phyloP scores from a whole-genome alignment of 1,140 invertebrate genomes.

The Drosophila burlai region DNA sequence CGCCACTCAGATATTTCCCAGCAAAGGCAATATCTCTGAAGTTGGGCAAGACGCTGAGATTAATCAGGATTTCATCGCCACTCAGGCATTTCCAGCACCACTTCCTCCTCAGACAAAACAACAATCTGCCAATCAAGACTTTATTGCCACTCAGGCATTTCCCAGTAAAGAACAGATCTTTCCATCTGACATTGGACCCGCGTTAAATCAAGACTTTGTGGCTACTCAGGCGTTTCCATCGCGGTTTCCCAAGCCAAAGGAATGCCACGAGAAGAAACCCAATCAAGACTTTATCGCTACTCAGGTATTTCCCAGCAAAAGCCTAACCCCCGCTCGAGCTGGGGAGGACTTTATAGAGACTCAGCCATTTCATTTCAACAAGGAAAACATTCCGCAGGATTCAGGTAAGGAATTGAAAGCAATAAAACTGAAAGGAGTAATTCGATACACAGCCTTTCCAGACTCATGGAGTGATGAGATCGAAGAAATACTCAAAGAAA shows the following conservation, averaged over 20 bases:
- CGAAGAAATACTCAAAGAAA: slow-evolving; percentile 43
- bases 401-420: neutral
- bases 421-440: neutral
- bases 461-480: slow-evolving; percentile 29
- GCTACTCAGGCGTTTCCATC: neutral
- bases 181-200: neutral
- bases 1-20: slow-evolving; percentile 45
- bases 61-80: slow-evolving; percentile 31
- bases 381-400: slow-evolving; percentile 17
- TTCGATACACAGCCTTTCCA: neutral
- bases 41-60: slow-evolving; percentile 4
- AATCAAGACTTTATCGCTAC: slow-evolving; percentile 12
- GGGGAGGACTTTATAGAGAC: slow-evolving; percentile 15
- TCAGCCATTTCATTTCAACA: slow-evolving; percentile 17
- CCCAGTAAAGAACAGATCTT: neutral
- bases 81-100: neutral
- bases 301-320: slow-evolving; percentile 5
- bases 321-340: neutral
- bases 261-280: neutral
- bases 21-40: neutral
- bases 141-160: slow-evolving; percentile 31
- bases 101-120: neutral
- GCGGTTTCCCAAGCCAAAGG: neutral
- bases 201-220: slow-evolving; percentile 39
- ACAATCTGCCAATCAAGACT: slow-evolving; percentile 21